Evolutionary conservation across 1,140 invertebrate genomes (phyloP).

Genomic region (Dinoponera quadriceps): DNA sequence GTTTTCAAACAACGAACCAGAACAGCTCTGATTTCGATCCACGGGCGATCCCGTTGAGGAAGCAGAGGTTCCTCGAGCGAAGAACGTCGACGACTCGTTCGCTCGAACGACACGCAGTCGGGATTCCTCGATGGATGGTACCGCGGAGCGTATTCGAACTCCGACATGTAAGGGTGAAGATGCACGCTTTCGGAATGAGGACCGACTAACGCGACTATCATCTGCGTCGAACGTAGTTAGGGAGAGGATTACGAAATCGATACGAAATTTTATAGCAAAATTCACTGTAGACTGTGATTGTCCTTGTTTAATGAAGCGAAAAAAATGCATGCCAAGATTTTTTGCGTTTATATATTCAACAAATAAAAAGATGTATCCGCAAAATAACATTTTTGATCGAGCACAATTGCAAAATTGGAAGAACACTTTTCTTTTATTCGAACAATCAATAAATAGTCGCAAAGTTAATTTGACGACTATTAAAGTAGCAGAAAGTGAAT

Average conservation of each 20-base stretch:
- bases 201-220: conserved; percentile 52
- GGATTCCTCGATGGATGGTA: conserved; percentile 75
- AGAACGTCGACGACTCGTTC: conserved; percentile 21
- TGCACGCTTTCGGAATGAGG: conserved; percentile 46
- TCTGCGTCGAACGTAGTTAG: conserved; percentile 4
- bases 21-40: conserved; percentile 72
- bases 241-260: background rate
- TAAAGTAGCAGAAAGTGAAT: background rate
- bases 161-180: conserved; percentile 66
- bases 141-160: conserved; percentile 67
- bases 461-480: too few species aligned
- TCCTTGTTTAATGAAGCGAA: too few species aligned
- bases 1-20: conserved; percentile 51
- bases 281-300: too few species aligned
- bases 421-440: too few species aligned
- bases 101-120: conserved; percentile 53
- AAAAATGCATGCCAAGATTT: too few species aligned
- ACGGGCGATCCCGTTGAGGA: conserved; percentile 57
- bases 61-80: conserved; percentile 4
- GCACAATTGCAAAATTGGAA: too few species aligned
- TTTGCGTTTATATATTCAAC: too few species aligned
- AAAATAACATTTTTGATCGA: too few species aligned
- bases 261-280: background rate
- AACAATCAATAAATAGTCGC: too few species aligned
- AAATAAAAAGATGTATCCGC: too few species aligned